Base-by-base conservation (phyloP, 2,797 vertebrate species). In the Sphenodon punctatus region DNA sequence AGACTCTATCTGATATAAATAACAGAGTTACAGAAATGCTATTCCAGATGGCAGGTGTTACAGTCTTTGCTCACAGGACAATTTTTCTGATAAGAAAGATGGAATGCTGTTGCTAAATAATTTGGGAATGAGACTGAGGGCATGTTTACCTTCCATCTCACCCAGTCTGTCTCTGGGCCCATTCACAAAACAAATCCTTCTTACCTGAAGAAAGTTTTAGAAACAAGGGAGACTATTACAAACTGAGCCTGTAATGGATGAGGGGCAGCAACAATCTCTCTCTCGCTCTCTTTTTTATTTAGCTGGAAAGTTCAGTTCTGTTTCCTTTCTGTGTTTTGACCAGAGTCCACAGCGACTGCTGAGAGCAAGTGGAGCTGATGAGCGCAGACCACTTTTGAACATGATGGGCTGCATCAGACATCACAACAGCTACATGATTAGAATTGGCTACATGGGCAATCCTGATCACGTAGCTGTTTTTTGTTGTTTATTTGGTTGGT, bases 281-380 rank as follows among this genome's bases (percentile, higher is more conserved):
- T n/a, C 22, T 86, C 89, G 41, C 20, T 80, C 39, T 87, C 23
- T 83, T 53, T 84, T 92, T 88, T 78, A 88, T 85, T 89, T 78
- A 80, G 85, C 65, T 75, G 61, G 77, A 82, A 27, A 51, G 25
- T 16, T 51, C 13, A 16, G 27, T n/a, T n/a, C n/a, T n/a, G n/a
- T n/a, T n/a, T n/a, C n/a, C n/a, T n/a, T n/a, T n/a, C n/a, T n/a
- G n/a, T n/a, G n/a, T n/a, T n/a, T n/a, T n/a, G n/a, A n/a, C n/a
- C n/a, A n/a, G n/a, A n/a, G n/a, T n/a, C n/a, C n/a, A n/a, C n/a
- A n/a, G n/a, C n/a, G n/a, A n/a, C n/a, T n/a, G n/a, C n/a, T n/a
- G n/a, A n/a, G n/a, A n/a, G n/a, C n/a, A n/a, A n/a, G n/a, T n/a
- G n/a, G n/a, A n/a, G n/a, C n/a, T n/a, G n/a, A n/a, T n/a, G n/a